phyloP scores from a whole-genome alignment of 2,888 invertebrate species.

The Polyploca ridens region DNA sequence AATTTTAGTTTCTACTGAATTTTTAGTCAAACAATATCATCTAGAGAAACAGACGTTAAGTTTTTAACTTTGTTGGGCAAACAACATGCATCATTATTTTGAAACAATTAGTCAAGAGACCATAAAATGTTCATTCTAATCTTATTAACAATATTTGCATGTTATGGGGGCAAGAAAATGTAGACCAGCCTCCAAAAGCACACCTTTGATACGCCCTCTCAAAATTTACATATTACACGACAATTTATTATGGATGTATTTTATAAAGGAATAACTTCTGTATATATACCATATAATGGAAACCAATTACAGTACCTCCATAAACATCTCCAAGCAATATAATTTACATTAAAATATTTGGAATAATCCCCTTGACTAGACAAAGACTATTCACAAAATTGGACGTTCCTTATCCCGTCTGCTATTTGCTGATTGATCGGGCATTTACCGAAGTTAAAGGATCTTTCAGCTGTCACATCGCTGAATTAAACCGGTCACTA shows the following conservation, averaged over 20 bases:
- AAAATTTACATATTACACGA: too few relatives aligned
- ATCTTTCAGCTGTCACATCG: conserved; percentile 65
- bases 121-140: too few relatives aligned
- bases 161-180: too few relatives aligned
- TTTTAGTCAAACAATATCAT: not conserved
- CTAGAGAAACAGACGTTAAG: too few relatives aligned
- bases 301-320: not conserved
- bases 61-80: too few relatives aligned
- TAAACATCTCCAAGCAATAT: not conserved
- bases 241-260: too few relatives aligned
- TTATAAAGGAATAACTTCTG: not conserved
- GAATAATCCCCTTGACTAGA: conserved; percentile 10
- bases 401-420: conserved; percentile 27
- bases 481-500: conserved; percentile 59
- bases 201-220: too few relatives aligned
- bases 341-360: conserved; percentile 15
- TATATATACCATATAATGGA: not conserved
- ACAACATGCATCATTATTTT: too few relatives aligned
- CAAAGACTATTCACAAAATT: conserved; percentile 19
- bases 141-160: too few relatives aligned
- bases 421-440: conserved; percentile 49
- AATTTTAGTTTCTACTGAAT: conserved; percentile 23
- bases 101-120: too few relatives aligned
- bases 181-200: too few relatives aligned
- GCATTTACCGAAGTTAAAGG: conserved; percentile 48